Conservation (phyloP, 2,113 vertebrate genomes). For the Siniperca chuatsi region DNA sequence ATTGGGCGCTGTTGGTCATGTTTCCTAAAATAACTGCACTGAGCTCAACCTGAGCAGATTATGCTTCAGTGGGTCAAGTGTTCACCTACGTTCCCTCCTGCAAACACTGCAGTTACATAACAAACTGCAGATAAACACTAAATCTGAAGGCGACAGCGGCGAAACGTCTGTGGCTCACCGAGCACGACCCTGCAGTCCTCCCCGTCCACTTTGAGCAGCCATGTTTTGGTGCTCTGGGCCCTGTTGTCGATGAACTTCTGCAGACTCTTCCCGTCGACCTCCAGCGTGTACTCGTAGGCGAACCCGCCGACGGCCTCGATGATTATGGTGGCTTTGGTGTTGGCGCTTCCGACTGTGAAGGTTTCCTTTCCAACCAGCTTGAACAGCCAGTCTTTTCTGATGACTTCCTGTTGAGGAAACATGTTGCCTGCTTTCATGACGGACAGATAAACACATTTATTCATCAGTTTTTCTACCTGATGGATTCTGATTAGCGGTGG, state of each 20-base stretch:
- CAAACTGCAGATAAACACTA: too few relatives aligned
- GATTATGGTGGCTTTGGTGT: constrained; percentile 90
- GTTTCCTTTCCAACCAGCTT: constrained; percentile 96
- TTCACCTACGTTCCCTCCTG: background rate
- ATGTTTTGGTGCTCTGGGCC: constrained; percentile 91
- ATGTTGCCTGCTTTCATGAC: too few relatives aligned
- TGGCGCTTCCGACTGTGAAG: constrained; percentile 88
- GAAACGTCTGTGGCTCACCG: constrained; percentile 80
- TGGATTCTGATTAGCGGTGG: too few relatives aligned
- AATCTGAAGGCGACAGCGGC: too few relatives aligned
- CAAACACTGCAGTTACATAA: background rate
- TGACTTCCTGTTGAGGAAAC: constrained; percentile 85
- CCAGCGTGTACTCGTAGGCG: constrained; percentile 94
- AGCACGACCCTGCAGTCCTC: constrained; percentile 90
- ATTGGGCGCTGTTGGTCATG: background rate
- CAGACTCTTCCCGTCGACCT: constrained; percentile 92
- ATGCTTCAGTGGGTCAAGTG: background rate
- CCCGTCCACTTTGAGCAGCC: constrained; percentile 89
- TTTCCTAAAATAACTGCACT: constrained; percentile 5
- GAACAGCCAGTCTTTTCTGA: constrained; percentile 97
- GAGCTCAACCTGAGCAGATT: background rate
- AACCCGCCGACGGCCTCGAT: constrained; percentile 94
- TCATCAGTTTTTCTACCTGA: background rate
- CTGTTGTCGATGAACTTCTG: constrained; percentile 91
- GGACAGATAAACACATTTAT: background rate